Evolutionary conservation across 2,888 invertebrate species (phyloP).

Genomic region (Mystacides longicornis): DNA sequence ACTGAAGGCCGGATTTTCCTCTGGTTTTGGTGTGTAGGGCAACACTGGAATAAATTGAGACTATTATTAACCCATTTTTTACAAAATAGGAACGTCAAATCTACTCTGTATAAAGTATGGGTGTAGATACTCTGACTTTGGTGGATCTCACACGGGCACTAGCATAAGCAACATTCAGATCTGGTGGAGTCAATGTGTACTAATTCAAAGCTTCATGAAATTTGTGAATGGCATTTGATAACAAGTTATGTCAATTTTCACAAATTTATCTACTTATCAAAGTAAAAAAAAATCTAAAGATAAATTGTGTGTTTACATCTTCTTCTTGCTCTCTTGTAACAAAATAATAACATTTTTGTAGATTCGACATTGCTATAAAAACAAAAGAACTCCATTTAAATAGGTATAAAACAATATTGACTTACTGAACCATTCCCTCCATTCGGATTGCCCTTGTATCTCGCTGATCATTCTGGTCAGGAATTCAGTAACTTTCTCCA

Average conservation of each 20-base stretch:
- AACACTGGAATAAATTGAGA: constrained; percentile 57
- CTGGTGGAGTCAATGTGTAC: too few species aligned
- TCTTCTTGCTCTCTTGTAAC: too few species aligned
- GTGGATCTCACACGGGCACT: too few species aligned
- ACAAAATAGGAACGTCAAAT: background rate
- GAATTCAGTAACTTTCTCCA: constrained; percentile 84
- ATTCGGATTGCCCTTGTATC: constrained; percentile 81
- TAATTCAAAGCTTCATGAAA: too few species aligned
- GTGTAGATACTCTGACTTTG: background rate
- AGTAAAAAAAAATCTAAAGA: too few species aligned
- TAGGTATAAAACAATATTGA: constrained; percentile 26
- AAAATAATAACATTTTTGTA: too few species aligned
- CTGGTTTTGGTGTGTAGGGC: constrained; percentile 85
- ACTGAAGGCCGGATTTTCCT: constrained; percentile 81
- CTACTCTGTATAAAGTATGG: background rate
- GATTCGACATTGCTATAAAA: background rate
- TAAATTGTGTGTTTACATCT: too few species aligned
- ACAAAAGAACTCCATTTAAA: background rate
- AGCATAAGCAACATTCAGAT: too few species aligned
- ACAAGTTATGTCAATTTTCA: too few species aligned
- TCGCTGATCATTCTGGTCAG: constrained; percentile 81
- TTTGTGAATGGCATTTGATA: too few species aligned
- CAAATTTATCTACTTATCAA: too few species aligned
- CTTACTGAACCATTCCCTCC: constrained; percentile 98
- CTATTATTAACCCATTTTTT: background rate